Percentiles rank a stretch among this genome's conserved stretches.
Conservation (phyloP, 2,888 invertebrate species). For the Diaprepes abbreviatus region DNA sequence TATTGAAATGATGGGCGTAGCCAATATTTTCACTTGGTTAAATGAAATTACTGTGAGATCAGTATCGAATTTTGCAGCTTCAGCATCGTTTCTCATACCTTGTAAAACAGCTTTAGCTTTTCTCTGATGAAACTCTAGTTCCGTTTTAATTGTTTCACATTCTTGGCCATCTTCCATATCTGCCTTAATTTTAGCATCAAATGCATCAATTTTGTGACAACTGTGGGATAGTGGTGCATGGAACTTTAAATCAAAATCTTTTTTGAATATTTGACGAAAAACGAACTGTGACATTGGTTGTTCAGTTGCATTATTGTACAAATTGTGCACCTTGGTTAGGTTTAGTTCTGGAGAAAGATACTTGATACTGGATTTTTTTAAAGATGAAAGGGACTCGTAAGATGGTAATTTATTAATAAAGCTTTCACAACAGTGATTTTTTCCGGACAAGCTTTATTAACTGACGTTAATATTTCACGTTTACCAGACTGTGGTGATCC, state of each 20-base stretch:
- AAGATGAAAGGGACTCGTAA: conserved; percentile 29
- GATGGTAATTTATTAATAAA: conserved; percentile 16
- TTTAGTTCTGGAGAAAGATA: conserved; percentile 37
- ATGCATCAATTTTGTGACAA: conserved; percentile 26
- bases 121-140: conserved; percentile 19
- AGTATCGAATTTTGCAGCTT: conserved; percentile 25
- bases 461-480: conserved; percentile 15
- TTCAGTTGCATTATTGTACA: conserved; percentile 32
- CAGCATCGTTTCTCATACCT: conserved; percentile 25
- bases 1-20: conserved; percentile 19
- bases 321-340: conserved; percentile 32
- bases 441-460: conserved; percentile 15
- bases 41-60: conserved; percentile 28
- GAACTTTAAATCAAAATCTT: conserved; percentile 19
- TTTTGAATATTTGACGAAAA: conserved; percentile 29
- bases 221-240: no score
- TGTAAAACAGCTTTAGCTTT: conserved; percentile 20
- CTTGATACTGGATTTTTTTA: conserved; percentile 13
- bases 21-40: conserved; percentile 25
- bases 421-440: conserved; percentile 16
- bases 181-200: no score
- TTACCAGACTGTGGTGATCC: conserved; percentile 16
- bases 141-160: conserved; percentile 4
- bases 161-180: conserved; percentile 13
- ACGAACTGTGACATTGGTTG: conserved; percentile 19